These are phyloP conservation scores for Hypselothyrea guttata DNA, from an alignment of 2,888 invertebrate genomes.

Conservation along the genomic window DNA sequence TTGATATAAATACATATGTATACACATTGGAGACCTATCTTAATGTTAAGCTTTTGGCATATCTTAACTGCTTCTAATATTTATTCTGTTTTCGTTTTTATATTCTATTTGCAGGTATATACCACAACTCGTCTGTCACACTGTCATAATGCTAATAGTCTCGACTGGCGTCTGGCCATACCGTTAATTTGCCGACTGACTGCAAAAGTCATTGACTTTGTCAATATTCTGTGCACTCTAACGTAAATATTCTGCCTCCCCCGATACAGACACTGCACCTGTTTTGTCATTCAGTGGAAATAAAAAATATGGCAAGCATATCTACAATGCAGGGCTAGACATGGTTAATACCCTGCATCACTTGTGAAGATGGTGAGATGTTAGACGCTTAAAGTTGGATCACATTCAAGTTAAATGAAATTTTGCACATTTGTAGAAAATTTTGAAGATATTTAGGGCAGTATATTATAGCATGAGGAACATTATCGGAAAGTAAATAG, in stretches of 20 bases:
- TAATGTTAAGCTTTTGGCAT: constrained; percentile 3
- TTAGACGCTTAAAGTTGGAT: no score
- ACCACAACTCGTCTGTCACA: neutral
- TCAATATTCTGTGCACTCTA: constrained; percentile 41
- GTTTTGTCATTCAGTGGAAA: constrained; percentile 2
- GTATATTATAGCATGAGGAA: no score
- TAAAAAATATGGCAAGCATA: constrained; percentile 16
- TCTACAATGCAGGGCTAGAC: neutral
- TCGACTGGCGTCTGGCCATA: neutral
- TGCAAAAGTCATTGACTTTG: constrained; percentile 33
- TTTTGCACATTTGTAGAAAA: no score
- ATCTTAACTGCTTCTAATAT: constrained; percentile 21
- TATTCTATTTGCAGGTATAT: constrained; percentile 57
- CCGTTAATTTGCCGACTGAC: constrained; percentile 14
- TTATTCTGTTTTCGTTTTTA: neutral
- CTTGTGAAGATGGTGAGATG: no score
- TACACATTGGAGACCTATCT: neutral
- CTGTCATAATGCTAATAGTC: constrained; percentile 2
- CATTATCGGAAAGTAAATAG: no score
- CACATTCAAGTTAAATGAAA: no score
- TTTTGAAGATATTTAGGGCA: no score
- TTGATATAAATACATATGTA: neutral
- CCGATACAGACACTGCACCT: constrained; percentile 3
- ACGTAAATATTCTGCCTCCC: constrained; percentile 32
- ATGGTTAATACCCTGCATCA: neutral